Evolutionary conservation across 2,797 vertebrate species (phyloP).

Genomic region (Miichthys miiuy): DNA sequence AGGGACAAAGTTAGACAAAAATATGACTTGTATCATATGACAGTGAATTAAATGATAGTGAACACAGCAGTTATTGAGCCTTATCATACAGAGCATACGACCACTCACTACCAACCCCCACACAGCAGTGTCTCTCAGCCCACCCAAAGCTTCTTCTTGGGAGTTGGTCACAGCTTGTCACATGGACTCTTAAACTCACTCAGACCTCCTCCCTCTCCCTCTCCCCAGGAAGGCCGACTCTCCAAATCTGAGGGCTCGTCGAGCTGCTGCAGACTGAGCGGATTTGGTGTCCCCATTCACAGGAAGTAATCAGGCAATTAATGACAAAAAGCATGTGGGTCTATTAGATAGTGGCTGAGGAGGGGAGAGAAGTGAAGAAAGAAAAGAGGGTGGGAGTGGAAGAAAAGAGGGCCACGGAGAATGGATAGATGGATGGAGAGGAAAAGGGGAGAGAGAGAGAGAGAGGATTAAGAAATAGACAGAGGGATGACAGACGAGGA

Average conservation of each 20-base stretch:
- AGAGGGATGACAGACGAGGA: conserved; percentile 66
- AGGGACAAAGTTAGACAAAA: conserved; percentile 32
- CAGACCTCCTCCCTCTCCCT: conserved; percentile 41
- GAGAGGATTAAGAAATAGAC: conserved; percentile 67
- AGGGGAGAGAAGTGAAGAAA: conserved; percentile 34
- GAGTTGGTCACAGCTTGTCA: conserved; percentile 76
- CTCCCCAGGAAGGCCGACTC: conserved; percentile 70
- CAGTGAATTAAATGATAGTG: conserved; percentile 37
- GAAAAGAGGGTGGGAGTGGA: conserved; percentile 36
- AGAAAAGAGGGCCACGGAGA: conserved; percentile 47
- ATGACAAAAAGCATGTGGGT: conserved; percentile 84
- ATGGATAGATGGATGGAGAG: conserved; percentile 47
- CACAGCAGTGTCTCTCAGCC: conserved; percentile 50
- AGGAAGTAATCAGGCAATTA: conserved; percentile 86
- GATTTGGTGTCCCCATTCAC: conserved; percentile 86
- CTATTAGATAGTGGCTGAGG: conserved; percentile 79
- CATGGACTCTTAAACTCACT: conserved; percentile 73
- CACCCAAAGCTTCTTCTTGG: conserved; percentile 72
- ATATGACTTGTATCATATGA: conserved; percentile 30
- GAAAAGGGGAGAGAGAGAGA: conserved; percentile 25
- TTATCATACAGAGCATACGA: conserved; percentile 29
- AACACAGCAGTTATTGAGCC: conserved; percentile 24
- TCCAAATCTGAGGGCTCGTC: conserved; percentile 79
- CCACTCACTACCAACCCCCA: conserved; percentile 22
- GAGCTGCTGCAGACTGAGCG: conserved; percentile 76